Evolutionary conservation across 2,113 vertebrate species (phyloP).

Genomic region (Xenopus borealis): DNA sequence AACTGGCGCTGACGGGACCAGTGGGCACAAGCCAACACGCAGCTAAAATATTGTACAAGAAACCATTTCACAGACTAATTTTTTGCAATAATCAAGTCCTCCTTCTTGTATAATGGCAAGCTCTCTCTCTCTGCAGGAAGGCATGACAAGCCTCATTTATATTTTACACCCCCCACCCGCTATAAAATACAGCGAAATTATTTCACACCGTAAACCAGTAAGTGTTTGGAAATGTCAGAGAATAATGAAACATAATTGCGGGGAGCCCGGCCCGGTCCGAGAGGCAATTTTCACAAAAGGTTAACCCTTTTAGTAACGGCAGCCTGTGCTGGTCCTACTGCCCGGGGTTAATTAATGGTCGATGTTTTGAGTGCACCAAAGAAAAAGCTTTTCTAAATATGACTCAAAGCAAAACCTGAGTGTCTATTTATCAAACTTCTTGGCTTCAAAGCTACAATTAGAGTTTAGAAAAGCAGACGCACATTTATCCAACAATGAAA

Average conservation of each 20-base stretch:
- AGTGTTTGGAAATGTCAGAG: slow-evolving; percentile 42
- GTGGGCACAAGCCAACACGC: background rate
- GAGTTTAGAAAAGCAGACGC: background rate
- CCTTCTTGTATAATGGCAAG: background rate
- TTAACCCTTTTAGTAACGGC: slow-evolving; percentile 27
- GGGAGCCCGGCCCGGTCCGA: slow-evolving; percentile 21
- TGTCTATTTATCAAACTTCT: slow-evolving; percentile 21
- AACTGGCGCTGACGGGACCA: background rate
- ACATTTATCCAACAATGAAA: slow-evolving; percentile 3
- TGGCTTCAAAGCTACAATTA: slow-evolving; percentile 15
- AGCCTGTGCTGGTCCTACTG: slow-evolving; percentile 2
- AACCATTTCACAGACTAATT: slow-evolving; percentile 2
- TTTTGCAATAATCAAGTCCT: slow-evolving; percentile 2
- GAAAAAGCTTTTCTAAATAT: slow-evolving; percentile 2
- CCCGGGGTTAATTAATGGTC: background rate
- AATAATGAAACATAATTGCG: slow-evolving; percentile 44
- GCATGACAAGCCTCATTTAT: slow-evolving; percentile 41
- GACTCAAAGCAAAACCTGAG: slow-evolving; percentile 22
- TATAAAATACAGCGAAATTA: slow-evolving; percentile 36
- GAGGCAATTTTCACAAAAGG: slow-evolving; percentile 35
- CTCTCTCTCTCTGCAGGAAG: slow-evolving; percentile 23
- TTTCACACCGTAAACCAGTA: slow-evolving; percentile 25
- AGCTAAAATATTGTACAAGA: background rate
- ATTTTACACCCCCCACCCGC: slow-evolving; percentile 35
- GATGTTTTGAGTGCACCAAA: slow-evolving; percentile 3